phyloP scores from a whole-genome alignment of 1,140 invertebrate species.

The Ridgeia piscesae region DNA sequence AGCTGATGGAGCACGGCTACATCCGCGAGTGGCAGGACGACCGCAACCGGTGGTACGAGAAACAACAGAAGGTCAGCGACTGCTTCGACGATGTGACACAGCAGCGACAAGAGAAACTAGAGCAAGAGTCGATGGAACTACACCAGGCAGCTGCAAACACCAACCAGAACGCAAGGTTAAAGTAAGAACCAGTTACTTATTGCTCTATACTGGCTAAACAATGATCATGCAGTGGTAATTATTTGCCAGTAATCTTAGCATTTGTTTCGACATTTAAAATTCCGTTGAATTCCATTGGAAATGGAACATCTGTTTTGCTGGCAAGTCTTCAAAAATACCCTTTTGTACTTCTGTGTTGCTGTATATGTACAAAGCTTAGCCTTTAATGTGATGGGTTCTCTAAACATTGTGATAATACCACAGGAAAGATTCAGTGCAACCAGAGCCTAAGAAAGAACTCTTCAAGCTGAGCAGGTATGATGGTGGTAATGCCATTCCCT shows the following conservation, averaged over 20 bases:
- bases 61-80: slow-evolving; percentile 10
- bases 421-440: not conserved
- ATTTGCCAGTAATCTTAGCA: not conserved
- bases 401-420: not conserved
- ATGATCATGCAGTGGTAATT: not conserved
- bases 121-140: not conserved
- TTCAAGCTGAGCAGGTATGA: not conserved
- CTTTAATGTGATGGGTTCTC: not conserved
- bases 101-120: not conserved
- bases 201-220: not conserved
- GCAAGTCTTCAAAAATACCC: not conserved
- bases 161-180: not conserved
- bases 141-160: not conserved
- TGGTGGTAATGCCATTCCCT: not conserved
- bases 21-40: not conserved
- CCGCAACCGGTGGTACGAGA: slow-evolving; percentile 6
- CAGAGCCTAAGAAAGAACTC: not conserved
- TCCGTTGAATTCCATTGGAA: not conserved
- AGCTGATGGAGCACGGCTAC: slow-evolving; percentile 1
- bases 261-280: not conserved
- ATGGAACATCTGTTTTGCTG: no score
- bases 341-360: not conserved
- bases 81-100: not conserved
- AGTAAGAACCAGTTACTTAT: not conserved
- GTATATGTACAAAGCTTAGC: not conserved